These are phyloP conservation scores for Cheiracanthium punctorium DNA, from an alignment of 2,888 invertebrate genomes.

Conservation along the genomic window DNA sequence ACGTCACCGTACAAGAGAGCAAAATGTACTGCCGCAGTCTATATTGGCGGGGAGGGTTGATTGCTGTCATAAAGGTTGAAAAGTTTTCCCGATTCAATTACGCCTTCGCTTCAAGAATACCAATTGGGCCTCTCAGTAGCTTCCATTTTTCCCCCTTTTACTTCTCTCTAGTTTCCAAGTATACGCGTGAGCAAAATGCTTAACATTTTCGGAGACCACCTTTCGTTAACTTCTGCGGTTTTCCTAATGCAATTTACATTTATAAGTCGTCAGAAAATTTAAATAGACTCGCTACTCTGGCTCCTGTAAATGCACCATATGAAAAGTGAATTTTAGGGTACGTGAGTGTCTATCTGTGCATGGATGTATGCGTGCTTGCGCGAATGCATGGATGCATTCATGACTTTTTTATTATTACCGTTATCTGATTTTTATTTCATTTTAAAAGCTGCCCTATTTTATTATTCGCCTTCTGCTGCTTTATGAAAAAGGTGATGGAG, in stretches of 20 bases:
- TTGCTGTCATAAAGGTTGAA: conserved; percentile 63
- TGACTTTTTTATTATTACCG: too few species aligned
- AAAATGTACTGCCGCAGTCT: not conserved
- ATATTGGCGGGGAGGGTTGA: conserved; percentile 25
- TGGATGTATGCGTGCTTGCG: too few species aligned
- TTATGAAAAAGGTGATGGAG: too few species aligned
- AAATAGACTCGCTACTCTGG: conserved; percentile 14
- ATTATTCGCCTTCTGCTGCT: too few species aligned
- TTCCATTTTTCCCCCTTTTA: not conserved
- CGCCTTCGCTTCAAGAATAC: conserved; percentile 36
- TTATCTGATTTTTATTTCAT: too few species aligned
- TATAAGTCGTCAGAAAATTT: conserved; percentile 28
- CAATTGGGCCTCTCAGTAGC: conserved; percentile 46
- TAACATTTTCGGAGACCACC: conserved; percentile 35
- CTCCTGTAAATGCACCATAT: not conserved
- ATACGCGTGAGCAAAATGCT: conserved; percentile 43
- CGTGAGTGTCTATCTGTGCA: not conserved
- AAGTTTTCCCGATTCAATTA: conserved; percentile 66
- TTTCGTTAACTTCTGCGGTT: conserved; percentile 39
- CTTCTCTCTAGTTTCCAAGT: conserved; percentile 19
- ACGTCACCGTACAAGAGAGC: conserved; percentile 14
- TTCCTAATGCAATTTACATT: conserved; percentile 57
- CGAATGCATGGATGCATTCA: too few species aligned
- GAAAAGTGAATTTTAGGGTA: not conserved
- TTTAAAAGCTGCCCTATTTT: too few species aligned